Evolutionary conservation across 2,797 vertebrate species (phyloP).

Genomic region (Sebastes oblongus): DNA sequence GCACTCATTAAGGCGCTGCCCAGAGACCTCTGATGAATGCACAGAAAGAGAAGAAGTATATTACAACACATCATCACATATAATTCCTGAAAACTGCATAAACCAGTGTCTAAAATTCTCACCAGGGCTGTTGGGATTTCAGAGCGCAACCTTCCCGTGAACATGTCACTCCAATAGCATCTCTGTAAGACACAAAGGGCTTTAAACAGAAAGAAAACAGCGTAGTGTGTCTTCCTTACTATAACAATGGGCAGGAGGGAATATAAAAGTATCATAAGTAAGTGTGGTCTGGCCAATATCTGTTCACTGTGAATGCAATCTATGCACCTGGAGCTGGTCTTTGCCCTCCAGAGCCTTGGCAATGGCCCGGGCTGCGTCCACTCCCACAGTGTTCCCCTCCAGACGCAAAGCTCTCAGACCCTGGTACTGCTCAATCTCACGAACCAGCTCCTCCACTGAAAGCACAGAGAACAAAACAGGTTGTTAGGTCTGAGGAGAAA

Average conservation of each 20-base stretch:
- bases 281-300: background rate
- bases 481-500: background rate
- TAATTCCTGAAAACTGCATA: background rate
- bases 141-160: conserved; percentile 92
- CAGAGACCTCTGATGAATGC: conserved; percentile 82
- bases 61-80: background rate
- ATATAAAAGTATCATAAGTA: background rate
- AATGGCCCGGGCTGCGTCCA: conserved; percentile 93
- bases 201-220: background rate
- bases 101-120: conserved; percentile 29
- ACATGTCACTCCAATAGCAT: conserved; percentile 98
- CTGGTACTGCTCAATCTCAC: conserved; percentile 87
- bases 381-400: conserved; percentile 95
- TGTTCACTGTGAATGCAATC: background rate
- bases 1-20: conserved; percentile 89
- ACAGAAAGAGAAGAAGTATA: background rate
- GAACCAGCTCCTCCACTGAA: conserved; percentile 89
- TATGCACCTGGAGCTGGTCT: conserved; percentile 87
- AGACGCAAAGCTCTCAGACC: conserved; percentile 89
- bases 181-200: conserved; percentile 75
- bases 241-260: background rate
- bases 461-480: conserved; percentile 24
- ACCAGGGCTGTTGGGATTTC: conserved; percentile 97
- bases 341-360: conserved; percentile 92
- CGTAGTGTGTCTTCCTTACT: background rate